These are phyloP conservation scores for Amblyjoppa proteus DNA, from an alignment of 2,888 invertebrate species.

Conservation along the genomic window DNA sequence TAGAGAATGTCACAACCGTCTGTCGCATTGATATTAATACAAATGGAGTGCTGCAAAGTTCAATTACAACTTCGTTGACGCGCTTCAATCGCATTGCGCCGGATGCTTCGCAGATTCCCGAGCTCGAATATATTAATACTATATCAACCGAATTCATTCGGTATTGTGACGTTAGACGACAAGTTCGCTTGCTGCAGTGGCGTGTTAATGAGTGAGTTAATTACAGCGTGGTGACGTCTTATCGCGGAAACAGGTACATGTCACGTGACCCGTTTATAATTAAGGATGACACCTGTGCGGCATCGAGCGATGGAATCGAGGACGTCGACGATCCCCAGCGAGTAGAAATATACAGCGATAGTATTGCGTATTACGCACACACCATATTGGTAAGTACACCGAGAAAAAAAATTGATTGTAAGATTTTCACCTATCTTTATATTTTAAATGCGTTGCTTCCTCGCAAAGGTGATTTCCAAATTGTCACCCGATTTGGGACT, in stretches of 20 bases:
- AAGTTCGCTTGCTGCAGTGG: constrained; percentile 10
- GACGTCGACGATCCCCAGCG: constrained; percentile 6
- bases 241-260: constrained; percentile 38
- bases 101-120: neutral
- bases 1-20: neutral
- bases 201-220: constrained; percentile 58
- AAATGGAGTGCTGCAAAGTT: neutral
- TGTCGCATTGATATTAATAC: neutral
- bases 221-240: constrained; percentile 49
- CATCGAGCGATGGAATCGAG: constrained; percentile 10
- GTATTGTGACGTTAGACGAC: neutral
- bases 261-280: constrained; percentile 56
- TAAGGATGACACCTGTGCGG: constrained; percentile 44
- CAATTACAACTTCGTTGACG: neutral
- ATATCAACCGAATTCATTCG: neutral
- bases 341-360: constrained; percentile 10
- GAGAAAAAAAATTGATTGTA: neutral
- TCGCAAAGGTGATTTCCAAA: too few species aligned
- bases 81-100: constrained; percentile 1
- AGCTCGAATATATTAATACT: neutral
- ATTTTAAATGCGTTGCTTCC: neutral
- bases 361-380: neutral
- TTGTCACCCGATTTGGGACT: too few species aligned
- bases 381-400: neutral
- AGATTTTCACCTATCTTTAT: neutral